A percentile compares a stretch with the other conserved stretches of the same genome.
Conservation (phyloP, 2,888 invertebrate genomes). For the Eucera pruinosa region DNA sequence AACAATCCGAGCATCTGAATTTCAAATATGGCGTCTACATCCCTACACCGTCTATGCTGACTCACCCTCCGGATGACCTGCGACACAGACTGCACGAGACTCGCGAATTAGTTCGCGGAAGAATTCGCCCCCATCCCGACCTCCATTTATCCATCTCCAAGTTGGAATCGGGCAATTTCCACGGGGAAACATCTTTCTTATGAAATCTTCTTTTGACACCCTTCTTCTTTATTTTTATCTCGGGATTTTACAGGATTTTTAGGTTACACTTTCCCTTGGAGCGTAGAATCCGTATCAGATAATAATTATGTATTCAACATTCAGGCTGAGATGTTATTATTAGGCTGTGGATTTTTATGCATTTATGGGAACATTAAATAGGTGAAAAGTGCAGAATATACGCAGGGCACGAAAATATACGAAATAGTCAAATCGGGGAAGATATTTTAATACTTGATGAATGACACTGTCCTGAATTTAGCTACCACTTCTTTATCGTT, state of each 20-base stretch:
- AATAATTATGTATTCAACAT: too few species aligned
- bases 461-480: too few species aligned
- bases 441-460: too few species aligned
- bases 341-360: too few species aligned
- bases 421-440: too few species aligned
- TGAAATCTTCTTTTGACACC: not conserved
- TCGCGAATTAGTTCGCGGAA: slow-evolving; percentile 72
- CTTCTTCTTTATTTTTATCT: not conserved
- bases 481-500: too few species aligned
- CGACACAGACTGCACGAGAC: slow-evolving; percentile 55
- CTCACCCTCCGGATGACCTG: slow-evolving; percentile 56
- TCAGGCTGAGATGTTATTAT: too few species aligned
- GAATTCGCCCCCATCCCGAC: slow-evolving; percentile 36
- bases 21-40: slow-evolving; percentile 75
- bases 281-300: too few species aligned
- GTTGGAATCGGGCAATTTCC: slow-evolving; percentile 47
- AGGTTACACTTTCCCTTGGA: too few species aligned
- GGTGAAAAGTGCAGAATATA: too few species aligned
- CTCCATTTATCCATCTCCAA: slow-evolving; percentile 6
- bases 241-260: not conserved
- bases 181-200: slow-evolving; percentile 20
- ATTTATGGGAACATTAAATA: too few species aligned
- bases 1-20: slow-evolving; percentile 82
- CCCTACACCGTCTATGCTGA: slow-evolving; percentile 36
- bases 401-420: too few species aligned